Evolutionary conservation across 2,113 vertebrate genomes (phyloP), one percentile per base, ranked within the genome.

Genomic region (Urocynchramus pylzowi): DNA sequence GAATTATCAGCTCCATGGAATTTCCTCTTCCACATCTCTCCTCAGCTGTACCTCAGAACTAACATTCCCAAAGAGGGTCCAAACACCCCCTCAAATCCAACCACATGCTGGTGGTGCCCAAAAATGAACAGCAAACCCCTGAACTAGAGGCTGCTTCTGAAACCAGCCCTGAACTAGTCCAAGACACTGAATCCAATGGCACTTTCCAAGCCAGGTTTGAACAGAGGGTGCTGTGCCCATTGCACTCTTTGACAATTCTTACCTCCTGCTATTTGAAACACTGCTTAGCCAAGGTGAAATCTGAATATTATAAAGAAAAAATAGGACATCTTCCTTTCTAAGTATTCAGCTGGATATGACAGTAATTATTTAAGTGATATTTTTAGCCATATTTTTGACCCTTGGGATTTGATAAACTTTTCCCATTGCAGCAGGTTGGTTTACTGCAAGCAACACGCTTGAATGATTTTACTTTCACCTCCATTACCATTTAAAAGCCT

Each of bases 401-500:
- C 52, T 39, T 45, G 44, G 76, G 52, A 54, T 81, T 59, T 33
- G 49, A 76, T 45, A 60, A 45, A 7, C 63, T 57, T 91, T 57
- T 64, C 70, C 80, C 37, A 63, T 13, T 20, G 16, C 56, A 80
- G 31, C 78, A 90, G 78, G 52, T 85, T 89, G 56, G 53, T 95
- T 84, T 39, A 44, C 45, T 60, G 91, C 70, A 79, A 87, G 60
- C 70, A 73, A 60, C 63, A 52, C 9, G 42, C 23, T 80, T 50
- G 22, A 79, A 77, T 39, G 37, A 17, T 65, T 76, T 95, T 93
- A 52, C 79, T 95, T 96, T 92, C 87, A 71, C 57, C 59, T 87
- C 81, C 49, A 52, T 28, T 42, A 57, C 60, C n/a, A 69, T 49
- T 63, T 69, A 83, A 87, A 64, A 42, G 74, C 30, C 86, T 97